Evolutionary conservation across 2,113 vertebrate species (phyloP).

Genomic region (Polypterus bichir): DNA sequence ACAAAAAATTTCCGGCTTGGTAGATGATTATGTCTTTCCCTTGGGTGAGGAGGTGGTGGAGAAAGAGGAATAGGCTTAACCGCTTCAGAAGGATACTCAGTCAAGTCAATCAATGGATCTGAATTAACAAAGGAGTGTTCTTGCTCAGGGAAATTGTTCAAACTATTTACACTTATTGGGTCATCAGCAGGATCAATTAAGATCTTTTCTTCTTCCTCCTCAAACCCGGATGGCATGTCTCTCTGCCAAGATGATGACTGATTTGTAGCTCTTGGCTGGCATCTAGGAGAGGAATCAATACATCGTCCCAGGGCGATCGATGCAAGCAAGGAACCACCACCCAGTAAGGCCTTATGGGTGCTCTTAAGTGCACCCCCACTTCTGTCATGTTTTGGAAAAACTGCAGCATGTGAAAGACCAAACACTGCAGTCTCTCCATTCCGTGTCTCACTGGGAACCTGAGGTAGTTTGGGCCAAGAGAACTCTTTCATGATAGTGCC

Average conservation of each 20-base stretch:
- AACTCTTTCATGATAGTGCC: conserved; percentile 39
- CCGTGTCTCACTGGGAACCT: conserved; percentile 34
- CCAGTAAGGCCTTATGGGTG: conserved; percentile 58
- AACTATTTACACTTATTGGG: background rate
- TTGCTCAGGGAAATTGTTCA: background rate
- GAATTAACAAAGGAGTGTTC: background rate
- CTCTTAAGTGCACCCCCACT: conserved; percentile 36
- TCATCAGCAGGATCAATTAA: conserved; percentile 32
- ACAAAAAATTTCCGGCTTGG: conserved; percentile 8
- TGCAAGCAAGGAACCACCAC: conserved; percentile 54
- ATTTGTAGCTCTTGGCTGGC: conserved; percentile 23
- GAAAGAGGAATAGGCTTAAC: conserved; percentile 38
- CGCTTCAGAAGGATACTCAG: conserved; percentile 28
- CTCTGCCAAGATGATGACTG: conserved; percentile 26
- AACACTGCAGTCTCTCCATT: conserved; percentile 21
- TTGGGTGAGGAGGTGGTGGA: conserved; percentile 39
- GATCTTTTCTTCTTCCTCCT: conserved; percentile 14
- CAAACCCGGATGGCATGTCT: conserved; percentile 14
- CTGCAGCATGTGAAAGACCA: conserved; percentile 15
- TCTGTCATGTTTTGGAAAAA: conserved; percentile 33
- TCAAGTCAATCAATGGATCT: conserved; percentile 20
- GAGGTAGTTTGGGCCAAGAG: conserved; percentile 31
- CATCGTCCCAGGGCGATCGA: conserved; percentile 59
- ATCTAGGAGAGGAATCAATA: conserved; percentile 31
- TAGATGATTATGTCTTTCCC: conserved; percentile 27